Evolutionary conservation across 2,888 invertebrate species (phyloP).

Genomic region (Epistrophella euchroma): DNA sequence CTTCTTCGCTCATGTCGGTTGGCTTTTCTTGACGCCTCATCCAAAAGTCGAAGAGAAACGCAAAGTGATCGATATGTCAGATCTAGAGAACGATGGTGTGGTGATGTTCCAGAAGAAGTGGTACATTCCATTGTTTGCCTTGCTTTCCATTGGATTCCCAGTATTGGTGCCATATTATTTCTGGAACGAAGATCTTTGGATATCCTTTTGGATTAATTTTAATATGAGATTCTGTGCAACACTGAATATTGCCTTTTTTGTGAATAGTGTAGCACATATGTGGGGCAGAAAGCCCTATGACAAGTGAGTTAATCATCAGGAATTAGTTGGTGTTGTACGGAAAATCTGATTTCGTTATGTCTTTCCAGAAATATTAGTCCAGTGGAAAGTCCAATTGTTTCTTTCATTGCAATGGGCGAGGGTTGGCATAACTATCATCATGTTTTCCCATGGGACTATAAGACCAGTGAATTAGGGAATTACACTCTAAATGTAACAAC

Average conservation of each 20-base stretch:
- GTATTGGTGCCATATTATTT: conserved; percentile 91
- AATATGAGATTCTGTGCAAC: conserved; percentile 92
- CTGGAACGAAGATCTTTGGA: conserved; percentile 92
- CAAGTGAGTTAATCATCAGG: conserved; percentile 85
- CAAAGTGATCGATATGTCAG: conserved; percentile 88
- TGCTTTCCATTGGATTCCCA: conserved; percentile 89
- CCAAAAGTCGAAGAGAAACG: conserved; percentile 90
- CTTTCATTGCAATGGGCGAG: conserved; percentile 91
- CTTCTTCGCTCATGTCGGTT: conserved; percentile 96
- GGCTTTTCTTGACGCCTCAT: conserved; percentile 94
- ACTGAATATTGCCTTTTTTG: conserved; percentile 95
- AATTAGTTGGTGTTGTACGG: neutral
- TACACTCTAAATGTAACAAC: conserved; percentile 90
- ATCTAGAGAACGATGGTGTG: conserved; percentile 89
- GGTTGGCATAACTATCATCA: conserved; percentile 95
- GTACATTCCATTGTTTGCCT: conserved; percentile 89
- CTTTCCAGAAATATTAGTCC: conserved; percentile 88
- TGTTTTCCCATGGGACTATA: conserved; percentile 89
- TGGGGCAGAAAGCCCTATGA: conserved; percentile 97
- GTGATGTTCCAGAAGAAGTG: conserved; percentile 91
- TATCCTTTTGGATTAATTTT: conserved; percentile 93
- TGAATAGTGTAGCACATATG: conserved; percentile 97
- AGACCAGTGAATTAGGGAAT: conserved; percentile 88
- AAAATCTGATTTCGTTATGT: neutral
- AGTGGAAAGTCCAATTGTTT: conserved; percentile 89